Conservation (phyloP, 2,888 invertebrate species). For the Drosophila longiperda region DNA sequence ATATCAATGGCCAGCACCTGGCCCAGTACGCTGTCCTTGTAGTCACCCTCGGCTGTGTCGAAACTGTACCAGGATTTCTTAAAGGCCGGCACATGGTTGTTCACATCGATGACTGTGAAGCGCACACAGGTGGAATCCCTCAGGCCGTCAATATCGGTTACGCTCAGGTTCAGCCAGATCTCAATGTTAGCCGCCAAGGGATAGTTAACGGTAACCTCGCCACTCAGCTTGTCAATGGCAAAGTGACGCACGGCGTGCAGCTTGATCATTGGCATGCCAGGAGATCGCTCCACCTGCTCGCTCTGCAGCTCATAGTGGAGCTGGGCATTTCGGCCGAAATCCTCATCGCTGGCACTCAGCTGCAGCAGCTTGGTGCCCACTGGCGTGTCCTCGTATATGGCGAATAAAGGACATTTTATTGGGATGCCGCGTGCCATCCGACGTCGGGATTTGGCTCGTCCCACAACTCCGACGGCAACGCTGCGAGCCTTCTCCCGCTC, state of each 20-base stretch:
- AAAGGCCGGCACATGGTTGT: slow-evolving; percentile 93
- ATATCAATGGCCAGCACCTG: slow-evolving; percentile 91
- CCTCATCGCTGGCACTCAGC: slow-evolving; percentile 90
- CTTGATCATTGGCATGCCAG: slow-evolving; percentile 62
- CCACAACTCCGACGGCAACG: slow-evolving; percentile 20
- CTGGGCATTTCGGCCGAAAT: slow-evolving; percentile 89
- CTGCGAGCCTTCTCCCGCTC: slow-evolving; percentile 47
- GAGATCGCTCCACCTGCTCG: slow-evolving; percentile 88
- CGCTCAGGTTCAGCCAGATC: slow-evolving; percentile 90
- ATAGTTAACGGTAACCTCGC: slow-evolving; percentile 90
- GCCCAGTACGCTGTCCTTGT: slow-evolving; percentile 90
- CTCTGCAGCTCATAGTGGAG: slow-evolving; percentile 90
- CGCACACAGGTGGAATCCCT: slow-evolving; percentile 89
- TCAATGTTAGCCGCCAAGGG: slow-evolving; percentile 91
- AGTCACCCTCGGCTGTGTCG: slow-evolving; percentile 92
- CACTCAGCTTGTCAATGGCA: slow-evolving; percentile 90
- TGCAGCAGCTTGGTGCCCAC: slow-evolving; percentile 90
- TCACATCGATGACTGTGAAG: slow-evolving; percentile 91
- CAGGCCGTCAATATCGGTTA: slow-evolving; percentile 91
- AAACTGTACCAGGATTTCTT: slow-evolving; percentile 93
- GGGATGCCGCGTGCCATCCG: slow-evolving; percentile 58
- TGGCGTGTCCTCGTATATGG: slow-evolving; percentile 90
- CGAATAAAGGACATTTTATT: slow-evolving; percentile 87
- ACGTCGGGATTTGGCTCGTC: slow-evolving; percentile 63
- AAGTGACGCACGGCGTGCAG: slow-evolving; percentile 86